phyloP scores from a whole-genome alignment of 1,140 invertebrate genomes.

The Tetranychus cinnabarinus region DNA sequence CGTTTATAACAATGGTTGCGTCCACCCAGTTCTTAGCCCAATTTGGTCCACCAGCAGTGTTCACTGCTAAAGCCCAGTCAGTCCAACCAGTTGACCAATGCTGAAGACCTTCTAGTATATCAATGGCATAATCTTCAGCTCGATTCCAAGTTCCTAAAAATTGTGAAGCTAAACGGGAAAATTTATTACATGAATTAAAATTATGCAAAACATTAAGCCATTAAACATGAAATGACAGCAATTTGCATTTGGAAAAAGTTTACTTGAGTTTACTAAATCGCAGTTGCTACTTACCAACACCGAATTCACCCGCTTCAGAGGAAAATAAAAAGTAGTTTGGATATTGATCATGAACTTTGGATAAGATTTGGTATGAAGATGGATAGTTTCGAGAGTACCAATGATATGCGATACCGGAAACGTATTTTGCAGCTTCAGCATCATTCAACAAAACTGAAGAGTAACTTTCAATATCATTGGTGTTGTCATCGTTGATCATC shows the following conservation, averaged over 20 bases:
- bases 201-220: background rate
- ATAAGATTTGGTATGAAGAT: conserved; percentile 21
- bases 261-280: too few species aligned
- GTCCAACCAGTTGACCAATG: background rate
- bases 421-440: background rate
- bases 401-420: conserved; percentile 27
- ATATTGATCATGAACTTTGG: conserved; percentile 23
- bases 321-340: conserved; percentile 44
- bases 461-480: background rate
- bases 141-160: conserved; percentile 6
- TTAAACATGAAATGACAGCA: too few species aligned
- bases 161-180: background rate
- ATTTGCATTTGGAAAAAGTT: conserved; percentile 23
- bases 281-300: background rate
- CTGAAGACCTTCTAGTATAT: conserved; percentile 13
- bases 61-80: background rate
- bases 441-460: conserved; percentile 3
- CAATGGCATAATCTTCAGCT: conserved; percentile 6
- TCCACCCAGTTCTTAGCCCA: background rate
- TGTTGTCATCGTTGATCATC: conserved; percentile 6
- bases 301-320: conserved; percentile 23
- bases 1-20: conserved; percentile 23
- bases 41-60: background rate
- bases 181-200: background rate
- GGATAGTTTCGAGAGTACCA: conserved; percentile 29